Conservation (phyloP, 2,113 vertebrate species). For the Bettongia penicillata region DNA sequence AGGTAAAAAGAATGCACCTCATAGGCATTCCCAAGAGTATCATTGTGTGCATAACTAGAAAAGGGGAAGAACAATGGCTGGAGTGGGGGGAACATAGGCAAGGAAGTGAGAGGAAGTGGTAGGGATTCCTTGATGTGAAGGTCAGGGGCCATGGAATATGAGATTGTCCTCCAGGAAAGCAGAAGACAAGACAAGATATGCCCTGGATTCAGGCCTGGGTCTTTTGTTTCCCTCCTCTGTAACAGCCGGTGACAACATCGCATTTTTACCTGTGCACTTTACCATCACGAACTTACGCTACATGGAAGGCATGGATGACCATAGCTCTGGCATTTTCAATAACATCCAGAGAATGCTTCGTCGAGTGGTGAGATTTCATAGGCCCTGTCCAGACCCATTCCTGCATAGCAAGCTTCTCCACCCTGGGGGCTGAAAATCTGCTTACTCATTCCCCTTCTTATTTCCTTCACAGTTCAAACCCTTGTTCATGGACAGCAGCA, state of each 20-base stretch:
- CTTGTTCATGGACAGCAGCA: constrained; percentile 73
- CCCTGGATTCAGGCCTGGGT: neutral
- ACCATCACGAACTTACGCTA: constrained; percentile 46
- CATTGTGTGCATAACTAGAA: neutral
- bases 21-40: neutral
- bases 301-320: neutral
- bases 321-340: neutral
- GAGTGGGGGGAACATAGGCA: neutral
- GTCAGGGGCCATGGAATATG: too few relatives aligned
- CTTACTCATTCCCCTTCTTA: neutral
- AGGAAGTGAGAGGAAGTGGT: neutral
- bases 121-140: neutral
- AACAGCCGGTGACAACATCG: neutral
- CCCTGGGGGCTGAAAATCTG: neutral
- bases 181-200: too few relatives aligned
- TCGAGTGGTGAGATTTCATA: constrained; percentile 36
- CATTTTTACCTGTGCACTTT: constrained; percentile 53
- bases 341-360: constrained; percentile 10
- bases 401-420: neutral
- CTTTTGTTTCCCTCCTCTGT: neutral
- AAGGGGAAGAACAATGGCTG: neutral
- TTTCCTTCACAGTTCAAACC: constrained; percentile 61
- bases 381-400: rapidly evolving
- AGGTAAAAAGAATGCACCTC: neutral
- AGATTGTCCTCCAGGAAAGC: too few relatives aligned